Conservation (phyloP, 2,888 invertebrate genomes). For the Sylvicola fuscatus region DNA sequence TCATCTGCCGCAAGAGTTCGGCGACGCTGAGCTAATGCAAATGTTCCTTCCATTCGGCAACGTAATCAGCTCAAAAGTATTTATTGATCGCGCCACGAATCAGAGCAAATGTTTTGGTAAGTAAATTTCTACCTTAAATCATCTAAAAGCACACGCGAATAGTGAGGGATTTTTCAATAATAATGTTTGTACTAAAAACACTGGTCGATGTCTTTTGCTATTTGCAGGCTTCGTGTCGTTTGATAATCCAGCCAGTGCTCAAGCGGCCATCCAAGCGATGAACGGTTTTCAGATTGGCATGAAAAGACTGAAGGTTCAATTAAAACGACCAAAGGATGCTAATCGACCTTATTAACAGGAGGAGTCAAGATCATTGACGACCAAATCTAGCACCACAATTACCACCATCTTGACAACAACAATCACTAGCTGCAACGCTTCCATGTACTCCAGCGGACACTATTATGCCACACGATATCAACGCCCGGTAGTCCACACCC, state of each 20-base stretch:
- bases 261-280: constrained; percentile 98
- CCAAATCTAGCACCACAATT: constrained; percentile 30
- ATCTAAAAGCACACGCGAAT: too few relatives aligned
- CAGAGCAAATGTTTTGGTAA: constrained; percentile 99
- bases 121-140: too few relatives aligned
- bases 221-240: constrained; percentile 93
- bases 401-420: not conserved
- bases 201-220: not conserved
- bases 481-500: constrained; percentile 9
- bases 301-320: constrained; percentile 98
- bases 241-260: constrained; percentile 95
- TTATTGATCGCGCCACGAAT: constrained; percentile 98
- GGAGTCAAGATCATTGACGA: constrained; percentile 19
- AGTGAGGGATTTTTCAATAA: too few relatives aligned
- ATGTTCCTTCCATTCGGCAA: constrained; percentile 99
- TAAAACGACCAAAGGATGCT: constrained; percentile 97
- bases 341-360: constrained; percentile 91
- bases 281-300: constrained; percentile 99
- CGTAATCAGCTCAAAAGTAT: constrained; percentile 99
- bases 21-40: constrained; percentile 97
- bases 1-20: constrained; percentile 99
- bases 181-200: too few relatives aligned
- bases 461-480: constrained; percentile 13
- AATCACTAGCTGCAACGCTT: too few relatives aligned
- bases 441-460: too few relatives aligned